Evolutionary conservation across 2,888 invertebrate species (phyloP).

Genomic region (Tanypteryx hageni): DNA sequence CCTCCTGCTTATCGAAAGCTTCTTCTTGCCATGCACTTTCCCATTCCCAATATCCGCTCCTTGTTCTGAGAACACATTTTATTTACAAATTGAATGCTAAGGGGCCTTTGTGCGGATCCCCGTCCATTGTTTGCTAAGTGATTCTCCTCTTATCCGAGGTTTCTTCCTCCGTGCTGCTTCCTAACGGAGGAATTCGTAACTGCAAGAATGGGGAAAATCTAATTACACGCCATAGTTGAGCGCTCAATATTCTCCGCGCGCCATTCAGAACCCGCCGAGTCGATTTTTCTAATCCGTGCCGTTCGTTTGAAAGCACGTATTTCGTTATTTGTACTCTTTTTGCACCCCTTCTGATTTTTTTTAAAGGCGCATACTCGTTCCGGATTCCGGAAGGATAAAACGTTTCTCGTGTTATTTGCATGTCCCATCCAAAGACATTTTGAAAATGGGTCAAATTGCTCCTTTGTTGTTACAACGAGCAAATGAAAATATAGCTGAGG

Average conservation of each 20-base stretch:
- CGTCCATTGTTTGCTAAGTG: slow-evolving; percentile 51
- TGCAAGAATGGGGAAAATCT: slow-evolving; percentile 54
- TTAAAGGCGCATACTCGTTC: not conserved
- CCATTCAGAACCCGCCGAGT: not conserved
- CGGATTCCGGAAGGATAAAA: not conserved
- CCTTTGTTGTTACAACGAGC: not conserved
- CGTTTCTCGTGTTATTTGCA: not conserved
- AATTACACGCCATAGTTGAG: slow-evolving; percentile 51
- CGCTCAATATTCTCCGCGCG: slow-evolving; percentile 36
- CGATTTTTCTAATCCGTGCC: slow-evolving; percentile 28
- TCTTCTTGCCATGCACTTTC: not conserved
- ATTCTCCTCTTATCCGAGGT: slow-evolving; percentile 29
- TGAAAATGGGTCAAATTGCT: not conserved
- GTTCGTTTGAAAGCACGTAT: not conserved
- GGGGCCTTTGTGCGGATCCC: slow-evolving; percentile 24
- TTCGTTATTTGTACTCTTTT: not conserved
- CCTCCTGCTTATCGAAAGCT: not conserved
- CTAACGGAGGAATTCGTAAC: slow-evolving; percentile 14
- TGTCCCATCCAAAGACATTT: not conserved
- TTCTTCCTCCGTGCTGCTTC: slow-evolving; percentile 9
- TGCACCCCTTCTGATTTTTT: not conserved
- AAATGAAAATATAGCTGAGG: too few relatives aligned
- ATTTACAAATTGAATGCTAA: slow-evolving; percentile 51
- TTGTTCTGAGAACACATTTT: slow-evolving; percentile 2
- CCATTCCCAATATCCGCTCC: not conserved